These are phyloP conservation scores for Ferdinandea cuprea DNA, from an alignment of 2,888 invertebrate species.

Conservation along the genomic window DNA sequence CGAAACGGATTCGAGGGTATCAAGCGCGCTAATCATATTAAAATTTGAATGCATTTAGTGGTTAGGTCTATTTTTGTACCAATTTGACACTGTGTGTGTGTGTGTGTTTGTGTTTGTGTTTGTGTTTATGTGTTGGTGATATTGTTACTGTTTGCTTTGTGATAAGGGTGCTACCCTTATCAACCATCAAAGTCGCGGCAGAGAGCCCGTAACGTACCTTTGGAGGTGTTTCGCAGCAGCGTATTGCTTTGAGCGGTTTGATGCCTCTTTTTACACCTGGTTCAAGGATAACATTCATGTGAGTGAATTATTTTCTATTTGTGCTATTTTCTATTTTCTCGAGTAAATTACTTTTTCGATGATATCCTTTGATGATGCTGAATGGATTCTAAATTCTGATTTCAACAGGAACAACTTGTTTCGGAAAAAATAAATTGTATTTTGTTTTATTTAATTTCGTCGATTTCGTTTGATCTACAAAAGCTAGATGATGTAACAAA, in stretches of 20 bases:
- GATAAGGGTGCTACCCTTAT: conserved; percentile 52
- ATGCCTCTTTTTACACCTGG: conserved; percentile 5
- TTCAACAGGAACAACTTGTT: not conserved
- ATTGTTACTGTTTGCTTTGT: conserved; percentile 36
- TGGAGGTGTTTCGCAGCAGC: not conserved
- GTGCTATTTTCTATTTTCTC: no score
- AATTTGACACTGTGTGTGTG: not conserved
- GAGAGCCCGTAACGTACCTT: not conserved
- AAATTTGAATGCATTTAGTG: conserved; percentile 63
- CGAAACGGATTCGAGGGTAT: conserved; percentile 34
- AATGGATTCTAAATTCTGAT: conserved; percentile 17
- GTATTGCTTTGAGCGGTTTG: conserved; percentile 14
- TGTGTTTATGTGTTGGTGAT: conserved; percentile 1
- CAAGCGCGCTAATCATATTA: conserved; percentile 64
- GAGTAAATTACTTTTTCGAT: conserved; percentile 19
- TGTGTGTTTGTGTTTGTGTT: conserved; percentile 6
- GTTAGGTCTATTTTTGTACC: conserved; percentile 26
- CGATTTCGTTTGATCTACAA: not conserved
- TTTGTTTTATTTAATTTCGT: conserved; percentile 6
- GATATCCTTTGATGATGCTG: conserved; percentile 28
- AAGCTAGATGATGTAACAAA: not conserved
- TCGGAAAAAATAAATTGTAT: not conserved
- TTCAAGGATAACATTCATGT: conserved; percentile 36
- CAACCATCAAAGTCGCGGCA: not conserved
- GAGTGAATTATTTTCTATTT: conserved; percentile 26